These are phyloP conservation scores for Proteles cristata DNA, from an alignment of 2,113 vertebrate species.

Conservation along the genomic window DNA sequence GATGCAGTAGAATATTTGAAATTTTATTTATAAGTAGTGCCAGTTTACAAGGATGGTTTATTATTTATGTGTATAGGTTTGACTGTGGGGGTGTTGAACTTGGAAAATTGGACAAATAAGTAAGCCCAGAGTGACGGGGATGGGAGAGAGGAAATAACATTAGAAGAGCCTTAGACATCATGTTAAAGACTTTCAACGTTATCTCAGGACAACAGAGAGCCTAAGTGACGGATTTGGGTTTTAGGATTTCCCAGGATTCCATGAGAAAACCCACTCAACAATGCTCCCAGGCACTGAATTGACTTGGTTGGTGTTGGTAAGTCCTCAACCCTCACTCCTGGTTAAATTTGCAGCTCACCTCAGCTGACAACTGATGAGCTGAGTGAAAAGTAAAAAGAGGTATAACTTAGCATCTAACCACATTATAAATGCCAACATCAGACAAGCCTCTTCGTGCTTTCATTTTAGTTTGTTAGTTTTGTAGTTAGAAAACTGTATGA, in stretches of 20 bases:
- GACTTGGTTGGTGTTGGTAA: not conserved
- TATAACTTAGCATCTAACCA: not conserved
- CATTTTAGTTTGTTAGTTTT: not conserved
- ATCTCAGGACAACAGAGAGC: not conserved
- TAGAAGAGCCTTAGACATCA: not conserved
- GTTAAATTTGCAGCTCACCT: not conserved
- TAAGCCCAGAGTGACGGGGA: not conserved
- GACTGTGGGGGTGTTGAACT: not conserved
- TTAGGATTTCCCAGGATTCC: not conserved
- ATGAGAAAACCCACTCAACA: not conserved
- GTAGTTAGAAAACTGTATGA: not conserved
- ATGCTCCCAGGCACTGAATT: not conserved
- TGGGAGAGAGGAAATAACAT: not conserved
- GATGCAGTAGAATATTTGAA: not conserved
- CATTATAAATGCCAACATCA: not conserved
- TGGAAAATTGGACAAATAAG: conserved; percentile 1
- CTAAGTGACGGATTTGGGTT: not conserved
- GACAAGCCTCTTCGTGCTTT: not conserved
- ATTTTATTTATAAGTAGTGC: not conserved
- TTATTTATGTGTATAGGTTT: not conserved
- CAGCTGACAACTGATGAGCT: not conserved
- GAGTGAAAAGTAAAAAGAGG: not conserved
- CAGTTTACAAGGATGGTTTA: not conserved
- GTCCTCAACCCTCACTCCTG: not conserved
- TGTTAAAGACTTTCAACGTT: not conserved